A percentile compares a stretch with the other conserved stretches of the same genome.
Conservation (phyloP, 2,888 invertebrate genomes). For the Pecten maximus region DNA sequence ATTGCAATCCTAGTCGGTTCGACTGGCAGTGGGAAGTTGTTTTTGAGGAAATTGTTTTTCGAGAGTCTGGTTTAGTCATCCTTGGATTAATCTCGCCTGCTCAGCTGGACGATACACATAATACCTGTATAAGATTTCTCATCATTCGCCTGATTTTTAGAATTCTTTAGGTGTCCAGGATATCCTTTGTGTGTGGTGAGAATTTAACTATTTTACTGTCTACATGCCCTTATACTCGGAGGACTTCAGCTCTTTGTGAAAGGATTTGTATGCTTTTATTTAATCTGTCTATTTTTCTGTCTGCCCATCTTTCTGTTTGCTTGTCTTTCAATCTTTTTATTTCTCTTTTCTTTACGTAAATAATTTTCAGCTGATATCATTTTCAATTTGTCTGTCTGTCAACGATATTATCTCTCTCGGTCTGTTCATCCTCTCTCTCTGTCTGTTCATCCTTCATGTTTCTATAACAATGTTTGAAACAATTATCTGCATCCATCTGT, state of each 20-base stretch:
- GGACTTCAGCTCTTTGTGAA: neutral
- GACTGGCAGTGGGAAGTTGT: slow-evolving; percentile 10
- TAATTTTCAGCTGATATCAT: too few species aligned
- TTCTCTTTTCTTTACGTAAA: too few species aligned
- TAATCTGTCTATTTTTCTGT: neutral
- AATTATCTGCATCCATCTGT: neutral
- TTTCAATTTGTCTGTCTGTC: too few species aligned
- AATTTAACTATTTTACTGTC: neutral
- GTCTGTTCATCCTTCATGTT: neutral
- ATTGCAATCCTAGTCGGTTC: neutral
- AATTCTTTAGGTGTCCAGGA: neutral
- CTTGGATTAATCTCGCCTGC: neutral
- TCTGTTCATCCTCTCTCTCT: neutral
- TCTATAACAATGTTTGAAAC: neutral
- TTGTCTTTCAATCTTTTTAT: neutral
- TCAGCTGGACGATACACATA: neutral
- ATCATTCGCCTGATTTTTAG: neutral
- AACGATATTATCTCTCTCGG: too few species aligned
- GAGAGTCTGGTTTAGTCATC: neutral
- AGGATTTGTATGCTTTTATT: neutral
- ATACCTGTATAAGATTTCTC: slow-evolving; percentile 33
- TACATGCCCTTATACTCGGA: neutral
- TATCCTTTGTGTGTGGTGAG: slow-evolving; percentile 2
- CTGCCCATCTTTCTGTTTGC: neutral
- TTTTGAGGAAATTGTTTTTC: neutral